Conservation (phyloP, 2,113 vertebrate genomes). For the Thryonomys swinderianus region DNA sequence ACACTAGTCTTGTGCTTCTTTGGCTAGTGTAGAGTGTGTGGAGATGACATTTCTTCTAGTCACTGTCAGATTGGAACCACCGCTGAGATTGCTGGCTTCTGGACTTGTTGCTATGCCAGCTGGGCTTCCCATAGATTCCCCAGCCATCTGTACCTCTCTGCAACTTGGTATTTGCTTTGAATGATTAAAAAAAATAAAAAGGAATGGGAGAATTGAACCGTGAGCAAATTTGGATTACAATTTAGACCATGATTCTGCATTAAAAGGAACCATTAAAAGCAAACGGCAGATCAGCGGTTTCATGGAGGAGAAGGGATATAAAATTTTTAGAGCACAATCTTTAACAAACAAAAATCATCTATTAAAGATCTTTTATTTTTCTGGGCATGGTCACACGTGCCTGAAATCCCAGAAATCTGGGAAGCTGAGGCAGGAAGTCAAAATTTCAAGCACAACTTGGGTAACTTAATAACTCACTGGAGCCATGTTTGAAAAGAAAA, state of each 20-base stretch:
- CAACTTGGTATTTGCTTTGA: constrained; percentile 48
- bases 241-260: neutral
- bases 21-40: neutral
- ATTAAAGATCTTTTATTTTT: neutral
- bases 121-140: constrained; percentile 12
- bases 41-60: neutral
- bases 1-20: neutral
- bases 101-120: neutral
- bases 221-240: constrained; percentile 52
- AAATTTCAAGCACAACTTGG: neutral
- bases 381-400: neutral
- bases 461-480: neutral
- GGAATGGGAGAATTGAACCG: constrained; percentile 1
- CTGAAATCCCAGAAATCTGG: neutral
- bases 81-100: neutral
- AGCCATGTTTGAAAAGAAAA: neutral
- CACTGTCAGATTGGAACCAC: neutral
- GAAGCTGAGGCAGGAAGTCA: neutral
- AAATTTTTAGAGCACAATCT: neutral
- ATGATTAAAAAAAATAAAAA: constrained; percentile 38
- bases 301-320: neutral
- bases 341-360: constrained; percentile 3
- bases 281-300: neutral
- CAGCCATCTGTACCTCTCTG: constrained; percentile 44
- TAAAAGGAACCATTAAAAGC: neutral